These are phyloP conservation scores for Baccha elongata DNA, from an alignment of 2,888 invertebrate species.

Conservation along the genomic window DNA sequence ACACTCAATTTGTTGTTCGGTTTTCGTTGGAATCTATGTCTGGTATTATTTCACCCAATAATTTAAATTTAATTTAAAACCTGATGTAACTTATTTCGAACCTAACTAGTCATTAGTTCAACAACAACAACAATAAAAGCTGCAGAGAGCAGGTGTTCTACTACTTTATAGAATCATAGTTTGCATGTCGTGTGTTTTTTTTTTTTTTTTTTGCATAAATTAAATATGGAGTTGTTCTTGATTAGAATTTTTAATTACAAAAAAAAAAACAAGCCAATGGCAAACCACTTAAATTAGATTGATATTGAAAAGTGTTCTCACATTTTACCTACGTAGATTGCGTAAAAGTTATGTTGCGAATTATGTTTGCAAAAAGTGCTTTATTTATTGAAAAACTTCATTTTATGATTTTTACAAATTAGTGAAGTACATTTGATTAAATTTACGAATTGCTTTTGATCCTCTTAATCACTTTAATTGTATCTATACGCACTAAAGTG, in stretches of 20 bases:
- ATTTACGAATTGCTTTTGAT: not conserved
- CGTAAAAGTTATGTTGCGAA: not conserved
- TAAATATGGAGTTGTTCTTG: conserved; percentile 40
- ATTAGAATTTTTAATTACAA: conserved; percentile 52
- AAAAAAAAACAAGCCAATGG: conserved; percentile 22
- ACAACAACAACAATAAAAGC: not conserved
- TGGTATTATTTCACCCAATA: not conserved
- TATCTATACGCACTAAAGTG: not conserved
- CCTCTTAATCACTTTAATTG: not conserved
- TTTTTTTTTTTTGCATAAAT: conserved; percentile 46
- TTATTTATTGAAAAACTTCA: not conserved
- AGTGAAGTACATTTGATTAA: conserved; percentile 2
- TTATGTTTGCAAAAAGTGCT: not conserved
- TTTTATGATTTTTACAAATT: not conserved
- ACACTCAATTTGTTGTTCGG: conserved; percentile 42
- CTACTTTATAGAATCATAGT: conserved; percentile 20
- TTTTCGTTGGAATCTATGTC: conserved; percentile 12
- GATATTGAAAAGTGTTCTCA: not conserved
- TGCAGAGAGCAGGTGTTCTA: conserved; percentile 15
- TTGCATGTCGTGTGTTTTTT: conserved; percentile 43
- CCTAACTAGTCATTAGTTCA: not conserved
- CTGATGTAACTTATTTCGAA: not conserved
- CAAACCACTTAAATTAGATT: conserved; percentile 30
- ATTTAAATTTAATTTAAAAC: not conserved
- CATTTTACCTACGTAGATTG: not conserved